Conservation (phyloP, 2,888 invertebrate genomes). For the Myathropa florea region DNA sequence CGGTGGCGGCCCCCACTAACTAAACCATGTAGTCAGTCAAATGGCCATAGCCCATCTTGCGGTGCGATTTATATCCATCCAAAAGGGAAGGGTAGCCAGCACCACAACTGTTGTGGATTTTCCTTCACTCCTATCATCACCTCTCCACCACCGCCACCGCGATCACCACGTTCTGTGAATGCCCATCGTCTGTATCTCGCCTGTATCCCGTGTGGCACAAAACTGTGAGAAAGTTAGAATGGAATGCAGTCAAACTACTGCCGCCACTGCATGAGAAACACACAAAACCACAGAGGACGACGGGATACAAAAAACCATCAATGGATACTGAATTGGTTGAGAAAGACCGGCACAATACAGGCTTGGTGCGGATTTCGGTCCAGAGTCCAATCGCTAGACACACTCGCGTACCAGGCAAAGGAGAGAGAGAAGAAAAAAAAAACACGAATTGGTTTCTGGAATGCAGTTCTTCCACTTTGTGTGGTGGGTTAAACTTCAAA, state of each 20-base stretch:
- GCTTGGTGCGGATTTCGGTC: constrained; percentile 66
- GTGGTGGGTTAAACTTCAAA: constrained; percentile 67
- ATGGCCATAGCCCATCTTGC: constrained; percentile 51
- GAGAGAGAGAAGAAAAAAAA: constrained; percentile 22
- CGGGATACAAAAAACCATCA: constrained; percentile 70
- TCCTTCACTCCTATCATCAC: constrained; percentile 2
- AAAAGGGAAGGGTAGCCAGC: constrained; percentile 16
- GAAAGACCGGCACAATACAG: constrained; percentile 39
- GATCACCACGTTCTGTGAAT: background rate
- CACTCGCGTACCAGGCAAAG: constrained; percentile 30
- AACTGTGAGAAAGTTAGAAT: constrained; percentile 74
- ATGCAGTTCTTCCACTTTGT: constrained; percentile 69
- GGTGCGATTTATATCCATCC: constrained; percentile 59
- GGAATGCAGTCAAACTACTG: constrained; percentile 73
- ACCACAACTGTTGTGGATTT: constrained; percentile 59
- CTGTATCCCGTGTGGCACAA: constrained; percentile 24
- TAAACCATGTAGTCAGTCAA: constrained; percentile 7
- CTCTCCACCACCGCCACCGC: constrained; percentile 1
- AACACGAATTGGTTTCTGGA: constrained; percentile 47
- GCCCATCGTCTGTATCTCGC: background rate
- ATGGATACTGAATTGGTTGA: constrained; percentile 70
- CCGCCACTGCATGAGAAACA: constrained; percentile 47
- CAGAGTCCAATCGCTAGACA: constrained; percentile 67
- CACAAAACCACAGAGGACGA: constrained; percentile 59
- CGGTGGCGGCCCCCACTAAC: constrained; percentile 14